These are phyloP conservation scores for Chromobotia macracanthus DNA, from an alignment of 2,797 vertebrate genomes.

Conservation along the genomic window DNA sequence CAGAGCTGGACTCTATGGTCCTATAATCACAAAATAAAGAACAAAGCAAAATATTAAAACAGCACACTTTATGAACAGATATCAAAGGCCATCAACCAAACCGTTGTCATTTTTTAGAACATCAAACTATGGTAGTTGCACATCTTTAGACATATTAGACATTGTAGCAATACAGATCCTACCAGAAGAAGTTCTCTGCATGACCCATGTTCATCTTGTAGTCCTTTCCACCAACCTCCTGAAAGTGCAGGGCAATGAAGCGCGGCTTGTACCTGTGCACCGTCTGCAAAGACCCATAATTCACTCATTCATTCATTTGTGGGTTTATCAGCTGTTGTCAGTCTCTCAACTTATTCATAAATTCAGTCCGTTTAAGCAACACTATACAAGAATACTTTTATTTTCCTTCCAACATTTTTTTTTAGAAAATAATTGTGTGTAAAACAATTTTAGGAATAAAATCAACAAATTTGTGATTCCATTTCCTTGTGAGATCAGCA, in stretches of 20 bases:
- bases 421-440: neutral
- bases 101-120: too few species aligned
- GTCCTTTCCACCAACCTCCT: slow-evolving; percentile 85
- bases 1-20: slow-evolving; percentile 74
- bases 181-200: slow-evolving; percentile 79
- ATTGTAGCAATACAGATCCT: slow-evolving; percentile 19
- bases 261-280: slow-evolving; percentile 73
- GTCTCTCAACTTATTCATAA: neutral
- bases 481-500: neutral
- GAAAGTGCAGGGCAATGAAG: slow-evolving; percentile 83
- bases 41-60: neutral
- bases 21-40: slow-evolving; percentile 59
- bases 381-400: too few species aligned
- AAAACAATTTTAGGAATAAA: neutral
- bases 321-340: neutral
- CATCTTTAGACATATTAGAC: neutral
- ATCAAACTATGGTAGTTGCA: too few species aligned
- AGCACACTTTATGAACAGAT: neutral
- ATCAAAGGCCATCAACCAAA: neutral
- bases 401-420: too few species aligned
- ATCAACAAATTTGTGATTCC: neutral
- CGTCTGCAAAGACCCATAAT: slow-evolving; percentile 64
- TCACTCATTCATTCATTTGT: neutral
- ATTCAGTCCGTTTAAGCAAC: too few species aligned
- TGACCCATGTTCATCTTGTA: slow-evolving; percentile 79